Percentiles rank a stretch among this genome's conserved stretches.
phyloP scores from a whole-genome alignment of 2,113 vertebrate species.

The Oxyruncus cristatus region DNA sequence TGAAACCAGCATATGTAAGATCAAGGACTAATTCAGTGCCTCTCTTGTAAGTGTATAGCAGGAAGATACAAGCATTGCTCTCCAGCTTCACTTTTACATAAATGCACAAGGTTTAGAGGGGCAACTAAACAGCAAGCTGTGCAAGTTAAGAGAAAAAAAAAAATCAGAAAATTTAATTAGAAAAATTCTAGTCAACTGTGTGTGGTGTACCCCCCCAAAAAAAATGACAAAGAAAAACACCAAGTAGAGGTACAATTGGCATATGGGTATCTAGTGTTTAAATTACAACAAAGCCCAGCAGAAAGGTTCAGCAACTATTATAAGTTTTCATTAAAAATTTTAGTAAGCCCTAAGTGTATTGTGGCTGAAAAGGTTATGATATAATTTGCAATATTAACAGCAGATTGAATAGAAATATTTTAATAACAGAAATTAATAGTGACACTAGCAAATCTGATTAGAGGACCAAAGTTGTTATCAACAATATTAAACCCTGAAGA shows the following conservation, averaged over 20 bases:
- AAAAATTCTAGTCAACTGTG: background rate
- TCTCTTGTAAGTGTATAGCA: background rate
- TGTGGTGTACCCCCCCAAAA: background rate
- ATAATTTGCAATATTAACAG: background rate
- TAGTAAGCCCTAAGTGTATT: background rate
- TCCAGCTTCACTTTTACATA: background rate
- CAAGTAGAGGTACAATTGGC: background rate
- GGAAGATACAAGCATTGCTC: background rate
- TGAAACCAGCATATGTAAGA: background rate
- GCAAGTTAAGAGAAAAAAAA: background rate
- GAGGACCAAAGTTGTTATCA: background rate
- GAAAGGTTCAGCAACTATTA: background rate
- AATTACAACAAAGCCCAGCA: background rate
- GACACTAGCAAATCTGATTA: background rate
- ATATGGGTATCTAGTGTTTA: background rate
- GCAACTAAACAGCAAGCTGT: background rate
- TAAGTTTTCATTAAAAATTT: background rate
- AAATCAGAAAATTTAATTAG: background rate
- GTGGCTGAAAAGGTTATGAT: background rate
- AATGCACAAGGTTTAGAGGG: background rate
- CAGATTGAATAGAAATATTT: background rate
- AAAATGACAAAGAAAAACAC: background rate
- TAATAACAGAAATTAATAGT: background rate
- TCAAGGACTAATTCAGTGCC: background rate
- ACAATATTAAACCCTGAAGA: background rate